Base-by-base conservation (phyloP, 2,888 invertebrate genomes). In the Danaus chrysippus region DNA sequence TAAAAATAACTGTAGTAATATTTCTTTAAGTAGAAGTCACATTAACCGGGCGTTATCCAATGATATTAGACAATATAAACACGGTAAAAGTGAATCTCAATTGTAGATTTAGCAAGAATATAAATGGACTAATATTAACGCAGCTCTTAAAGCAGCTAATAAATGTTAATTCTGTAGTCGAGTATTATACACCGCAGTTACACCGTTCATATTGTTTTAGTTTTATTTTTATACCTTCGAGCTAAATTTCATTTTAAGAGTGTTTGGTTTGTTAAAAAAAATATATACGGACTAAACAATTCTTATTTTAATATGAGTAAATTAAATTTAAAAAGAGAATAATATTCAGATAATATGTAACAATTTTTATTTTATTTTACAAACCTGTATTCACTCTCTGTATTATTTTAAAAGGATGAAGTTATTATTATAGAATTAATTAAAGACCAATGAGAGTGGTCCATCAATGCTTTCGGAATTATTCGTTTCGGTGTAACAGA, bases 131-230 rank as follows among this genome's bases (percentile, higher is more conserved):
- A 87, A 89, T 89, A 89, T 89, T 87, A 87, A 84, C 85, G 76
- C 67, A 85, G 85, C 88, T 78, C 89, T 89, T 77, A 71, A 75
- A 69, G 67, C 73, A 71, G 81, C 81, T 81, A 82, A 86, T 86
- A 85, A 87, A 87, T 86, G 87, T 83, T 83, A 86, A 88, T 87
- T 84, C 82, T 78, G 79, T 84, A 83, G 81, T 82, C 74, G 76
- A 81, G 78, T 66, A 65, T 64, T 60, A 42, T 53, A 74, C 76
- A 80, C 76, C 81, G 8, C 59, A 10, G 34, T 70, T 54, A 71
- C 61, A 71, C 70, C 64, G 60, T 54, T 49, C n/a, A 17, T 43
- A 61, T 42, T 82, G 42, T 49, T 52, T 17, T 11, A 55, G 41
- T 49, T 43, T 34, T 6, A 12, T 42, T 52, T 52, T 55, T 34